Conservation (phyloP, 2,888 invertebrate species). For the Torymus aiolomorphi region DNA sequence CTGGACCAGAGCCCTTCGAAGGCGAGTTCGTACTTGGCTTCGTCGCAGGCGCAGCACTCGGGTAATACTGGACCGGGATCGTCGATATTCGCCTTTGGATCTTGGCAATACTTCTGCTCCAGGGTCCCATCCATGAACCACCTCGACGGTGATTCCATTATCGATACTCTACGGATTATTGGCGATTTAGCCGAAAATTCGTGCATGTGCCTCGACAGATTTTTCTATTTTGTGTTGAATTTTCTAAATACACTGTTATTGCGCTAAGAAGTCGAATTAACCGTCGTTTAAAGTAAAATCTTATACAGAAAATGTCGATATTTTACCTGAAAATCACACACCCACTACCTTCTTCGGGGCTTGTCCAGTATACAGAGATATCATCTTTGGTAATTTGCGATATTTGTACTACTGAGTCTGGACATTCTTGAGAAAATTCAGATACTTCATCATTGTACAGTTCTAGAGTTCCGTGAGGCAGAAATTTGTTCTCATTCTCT, state of each 20-base stretch:
- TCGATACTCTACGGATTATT: slow-evolving; percentile 83
- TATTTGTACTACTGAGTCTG: slow-evolving; percentile 89
- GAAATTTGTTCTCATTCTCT: slow-evolving; percentile 75
- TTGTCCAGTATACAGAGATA: slow-evolving; percentile 92
- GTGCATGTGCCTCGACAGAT: too few relatives aligned
- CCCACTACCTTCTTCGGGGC: slow-evolving; percentile 89
- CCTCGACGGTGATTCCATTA: slow-evolving; percentile 85
- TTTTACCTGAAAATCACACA: slow-evolving; percentile 89
- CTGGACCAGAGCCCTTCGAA: slow-evolving; percentile 98
- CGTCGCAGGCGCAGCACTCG: slow-evolving; percentile 95
- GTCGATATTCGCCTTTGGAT: slow-evolving; percentile 80
- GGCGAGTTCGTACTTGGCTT: slow-evolving; percentile 93
- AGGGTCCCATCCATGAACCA: slow-evolving; percentile 90
- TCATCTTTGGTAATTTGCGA: slow-evolving; percentile 88
- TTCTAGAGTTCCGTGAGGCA: slow-evolving; percentile 70
- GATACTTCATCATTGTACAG: slow-evolving; percentile 78
- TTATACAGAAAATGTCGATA: not conserved
- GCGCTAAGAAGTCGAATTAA: too few relatives aligned
- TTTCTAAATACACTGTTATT: too few relatives aligned
- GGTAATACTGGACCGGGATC: slow-evolving; percentile 75
- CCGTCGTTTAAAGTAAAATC: too few relatives aligned
- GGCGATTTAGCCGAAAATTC: not conserved
- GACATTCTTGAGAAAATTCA: slow-evolving; percentile 88
- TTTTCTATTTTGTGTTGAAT: too few relatives aligned
- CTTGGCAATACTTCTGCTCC: slow-evolving; percentile 87